These are phyloP conservation scores for Perca flavescens DNA, from an alignment of 2,113 vertebrate genomes.

Conservation along the genomic window DNA sequence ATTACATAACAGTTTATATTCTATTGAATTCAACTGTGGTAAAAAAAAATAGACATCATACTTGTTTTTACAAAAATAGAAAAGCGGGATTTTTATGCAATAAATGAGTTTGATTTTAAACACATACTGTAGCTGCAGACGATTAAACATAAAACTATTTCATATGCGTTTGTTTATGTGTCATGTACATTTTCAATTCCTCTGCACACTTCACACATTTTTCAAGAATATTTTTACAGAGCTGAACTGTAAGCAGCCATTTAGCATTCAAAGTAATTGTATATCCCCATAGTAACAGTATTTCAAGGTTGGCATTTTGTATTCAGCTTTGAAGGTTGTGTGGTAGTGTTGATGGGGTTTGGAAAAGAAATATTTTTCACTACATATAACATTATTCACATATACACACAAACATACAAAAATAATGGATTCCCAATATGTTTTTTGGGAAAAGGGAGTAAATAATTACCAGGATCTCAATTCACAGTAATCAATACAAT, in stretches of 20 bases:
- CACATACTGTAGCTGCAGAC: not conserved
- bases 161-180: not conserved
- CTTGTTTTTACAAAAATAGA: not conserved
- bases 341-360: not conserved
- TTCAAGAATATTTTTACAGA: not conserved
- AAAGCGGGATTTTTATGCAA: not conserved
- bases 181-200: not conserved
- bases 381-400: not conserved
- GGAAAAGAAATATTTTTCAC: not conserved
- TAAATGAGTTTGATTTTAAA: slow-evolving; percentile 13
- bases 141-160: not conserved
- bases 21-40: not conserved
- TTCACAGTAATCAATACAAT: not conserved
- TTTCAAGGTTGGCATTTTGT: not conserved
- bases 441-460: not conserved
- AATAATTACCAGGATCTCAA: not conserved
- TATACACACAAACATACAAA: not conserved
- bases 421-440: not conserved
- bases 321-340: not conserved
- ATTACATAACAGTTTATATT: slow-evolving; percentile 25
- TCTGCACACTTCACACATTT: not conserved
- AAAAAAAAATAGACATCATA: not conserved
- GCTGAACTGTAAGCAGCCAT: not conserved
- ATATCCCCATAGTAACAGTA: not conserved
- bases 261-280: not conserved